Evolutionary conservation across 30 jellyfish, hydroid and myxozoan genomes (phyloP).

Genomic region (Nemopilema nomurai): DNA sequence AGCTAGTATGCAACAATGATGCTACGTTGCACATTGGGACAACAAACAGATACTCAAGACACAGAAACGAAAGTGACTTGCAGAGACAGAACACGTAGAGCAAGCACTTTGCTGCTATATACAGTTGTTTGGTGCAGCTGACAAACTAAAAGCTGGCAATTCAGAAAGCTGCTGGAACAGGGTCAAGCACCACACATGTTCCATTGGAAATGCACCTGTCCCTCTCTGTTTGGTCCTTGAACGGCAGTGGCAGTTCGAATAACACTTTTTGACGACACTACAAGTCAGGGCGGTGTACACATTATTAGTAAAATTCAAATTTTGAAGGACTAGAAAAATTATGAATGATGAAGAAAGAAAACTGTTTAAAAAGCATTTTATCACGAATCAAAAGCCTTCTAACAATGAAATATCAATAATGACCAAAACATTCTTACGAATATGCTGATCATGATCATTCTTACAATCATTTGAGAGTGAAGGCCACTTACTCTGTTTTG

Average conservation of each 20-base stretch:
- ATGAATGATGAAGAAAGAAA: background rate
- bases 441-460: no score
- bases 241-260: conserved; percentile 10
- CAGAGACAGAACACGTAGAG: background rate
- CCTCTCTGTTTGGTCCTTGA: background rate
- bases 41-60: background rate
- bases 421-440: background rate
- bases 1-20: background rate
- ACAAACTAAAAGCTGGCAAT: background rate
- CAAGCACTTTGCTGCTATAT: background rate
- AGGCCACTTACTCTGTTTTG: conserved; percentile 27
- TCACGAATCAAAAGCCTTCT: background rate
- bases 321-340: background rate
- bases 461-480: background rate
- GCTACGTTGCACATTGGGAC: background rate
- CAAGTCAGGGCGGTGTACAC: background rate
- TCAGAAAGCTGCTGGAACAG: background rate
- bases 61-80: background rate
- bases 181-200: background rate
- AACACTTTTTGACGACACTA: conserved; percentile 36
- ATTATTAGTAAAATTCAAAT: background rate
- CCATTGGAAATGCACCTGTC: background rate
- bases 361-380: no score
- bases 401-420: background rate
- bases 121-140: background rate